phyloP scores from a whole-genome alignment of 1,140 invertebrate genomes.

The Hetaerina americana region DNA sequence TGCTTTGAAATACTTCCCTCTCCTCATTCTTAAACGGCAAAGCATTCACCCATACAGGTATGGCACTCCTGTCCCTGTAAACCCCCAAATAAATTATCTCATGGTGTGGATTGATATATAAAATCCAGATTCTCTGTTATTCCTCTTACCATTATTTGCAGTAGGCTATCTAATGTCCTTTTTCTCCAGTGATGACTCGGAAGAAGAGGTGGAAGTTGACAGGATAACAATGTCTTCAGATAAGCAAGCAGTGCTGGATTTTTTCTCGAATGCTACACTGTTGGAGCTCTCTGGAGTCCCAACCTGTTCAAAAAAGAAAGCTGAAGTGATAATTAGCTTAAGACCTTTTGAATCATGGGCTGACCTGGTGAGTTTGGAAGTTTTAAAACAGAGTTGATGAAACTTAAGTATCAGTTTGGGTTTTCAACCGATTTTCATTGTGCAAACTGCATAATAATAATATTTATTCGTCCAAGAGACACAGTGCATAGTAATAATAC shows the following conservation, averaged over 20 bases:
- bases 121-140: not conserved
- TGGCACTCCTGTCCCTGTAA: too few relatives aligned
- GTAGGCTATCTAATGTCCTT: not conserved
- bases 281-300: slow-evolving; percentile 52
- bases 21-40: too few relatives aligned
- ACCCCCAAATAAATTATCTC: not conserved
- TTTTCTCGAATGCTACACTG: slow-evolving; percentile 50
- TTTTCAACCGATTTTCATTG: not conserved
- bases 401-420: not conserved
- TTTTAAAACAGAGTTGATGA: not conserved
- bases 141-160: not conserved
- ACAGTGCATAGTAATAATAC: too few relatives aligned
- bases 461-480: too few relatives aligned
- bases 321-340: slow-evolving; percentile 46
- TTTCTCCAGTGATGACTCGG: not conserved
- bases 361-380: slow-evolving; percentile 41
- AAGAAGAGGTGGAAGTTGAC: not conserved
- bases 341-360: slow-evolving; percentile 59
- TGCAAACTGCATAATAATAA: not conserved
- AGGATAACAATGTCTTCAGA: not conserved
- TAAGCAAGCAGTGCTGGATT: slow-evolving; percentile 38
- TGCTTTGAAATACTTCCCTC: not conserved
- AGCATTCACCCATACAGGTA: too few relatives aligned
- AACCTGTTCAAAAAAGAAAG: slow-evolving; percentile 59
- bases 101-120: not conserved